phyloP scores from a whole-genome alignment of 2,797 vertebrate species.

The Mormyrops attenuatus region DNA sequence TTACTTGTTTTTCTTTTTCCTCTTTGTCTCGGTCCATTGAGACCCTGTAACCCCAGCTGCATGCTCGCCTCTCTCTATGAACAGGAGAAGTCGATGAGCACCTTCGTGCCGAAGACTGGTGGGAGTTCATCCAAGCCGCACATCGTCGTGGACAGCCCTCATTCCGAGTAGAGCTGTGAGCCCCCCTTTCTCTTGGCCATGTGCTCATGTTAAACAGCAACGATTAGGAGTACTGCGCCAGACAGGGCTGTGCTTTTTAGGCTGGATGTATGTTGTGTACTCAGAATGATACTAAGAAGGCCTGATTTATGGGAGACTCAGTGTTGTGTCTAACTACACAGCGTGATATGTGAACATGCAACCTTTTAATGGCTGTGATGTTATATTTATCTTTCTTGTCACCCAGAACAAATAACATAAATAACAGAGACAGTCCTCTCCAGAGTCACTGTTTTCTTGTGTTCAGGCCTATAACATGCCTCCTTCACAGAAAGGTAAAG shows the following conservation, averaged over 20 bases:
- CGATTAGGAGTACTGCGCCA: neutral
- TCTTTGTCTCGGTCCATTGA: neutral
- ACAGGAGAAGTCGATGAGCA: constrained; percentile 82
- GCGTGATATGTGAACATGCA: neutral
- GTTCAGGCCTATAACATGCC: neutral
- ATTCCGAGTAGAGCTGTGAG: constrained; percentile 71
- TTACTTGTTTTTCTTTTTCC: neutral
- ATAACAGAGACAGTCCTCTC: neutral
- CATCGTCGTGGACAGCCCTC: constrained; percentile 77
- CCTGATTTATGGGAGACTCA: neutral
- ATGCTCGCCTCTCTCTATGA: constrained; percentile 1
- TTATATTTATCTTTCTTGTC: neutral
- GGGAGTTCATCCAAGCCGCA: constrained; percentile 61
- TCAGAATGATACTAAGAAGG: neutral
- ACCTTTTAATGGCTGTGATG: neutral
- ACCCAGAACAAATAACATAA: constrained; percentile 2
- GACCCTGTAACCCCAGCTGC: neutral
- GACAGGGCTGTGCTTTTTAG: neutral
- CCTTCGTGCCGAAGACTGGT: constrained; percentile 72
- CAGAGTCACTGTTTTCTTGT: neutral
- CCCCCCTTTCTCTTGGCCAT: neutral
- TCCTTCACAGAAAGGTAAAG: neutral
- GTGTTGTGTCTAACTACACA: neutral
- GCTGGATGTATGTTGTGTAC: neutral
- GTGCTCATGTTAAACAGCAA: neutral